A percentile compares a stretch with the other conserved stretches of the same genome.
phyloP scores from a whole-genome alignment of 2,888 invertebrate species.

The Tricholauxania praeusta region DNA sequence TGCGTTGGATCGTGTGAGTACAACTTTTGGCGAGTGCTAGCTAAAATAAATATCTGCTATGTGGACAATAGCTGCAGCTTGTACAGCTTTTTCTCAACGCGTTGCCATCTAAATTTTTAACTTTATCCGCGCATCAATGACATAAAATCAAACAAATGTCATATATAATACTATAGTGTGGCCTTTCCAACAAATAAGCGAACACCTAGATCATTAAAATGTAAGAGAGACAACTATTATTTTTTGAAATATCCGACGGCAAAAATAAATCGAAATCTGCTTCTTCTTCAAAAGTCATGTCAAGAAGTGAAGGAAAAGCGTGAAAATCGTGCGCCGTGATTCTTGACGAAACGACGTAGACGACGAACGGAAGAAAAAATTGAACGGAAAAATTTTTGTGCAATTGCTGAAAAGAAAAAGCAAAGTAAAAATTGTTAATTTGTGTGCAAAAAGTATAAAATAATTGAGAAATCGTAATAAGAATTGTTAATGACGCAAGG shows the following conservation, averaged over 20 bases:
- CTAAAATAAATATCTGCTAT: too few species aligned
- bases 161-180: background rate
- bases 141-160: slow-evolving; percentile 20
- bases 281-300: background rate
- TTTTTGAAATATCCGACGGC: background rate
- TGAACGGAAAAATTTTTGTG: slow-evolving; percentile 21
- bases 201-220: background rate
- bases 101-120: too few species aligned
- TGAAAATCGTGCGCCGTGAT: slow-evolving; percentile 30
- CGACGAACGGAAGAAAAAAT: slow-evolving; percentile 25
- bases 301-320: slow-evolving; percentile 27
- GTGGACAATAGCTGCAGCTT: too few species aligned
- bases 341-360: slow-evolving; percentile 27
- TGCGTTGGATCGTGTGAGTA: too few species aligned
- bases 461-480: background rate
- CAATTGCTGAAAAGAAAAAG: slow-evolving; percentile 10
- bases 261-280: background rate
- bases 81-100: too few species aligned
- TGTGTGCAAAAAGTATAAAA: background rate
- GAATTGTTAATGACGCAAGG: slow-evolving; percentile 25
- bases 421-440: background rate
- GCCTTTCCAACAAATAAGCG: background rate
- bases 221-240: background rate
- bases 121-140: slow-evolving; percentile 26
- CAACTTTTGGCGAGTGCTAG: too few species aligned